phyloP scores from a whole-genome alignment of 2,797 vertebrate species.

The Sandelia bainsii region DNA sequence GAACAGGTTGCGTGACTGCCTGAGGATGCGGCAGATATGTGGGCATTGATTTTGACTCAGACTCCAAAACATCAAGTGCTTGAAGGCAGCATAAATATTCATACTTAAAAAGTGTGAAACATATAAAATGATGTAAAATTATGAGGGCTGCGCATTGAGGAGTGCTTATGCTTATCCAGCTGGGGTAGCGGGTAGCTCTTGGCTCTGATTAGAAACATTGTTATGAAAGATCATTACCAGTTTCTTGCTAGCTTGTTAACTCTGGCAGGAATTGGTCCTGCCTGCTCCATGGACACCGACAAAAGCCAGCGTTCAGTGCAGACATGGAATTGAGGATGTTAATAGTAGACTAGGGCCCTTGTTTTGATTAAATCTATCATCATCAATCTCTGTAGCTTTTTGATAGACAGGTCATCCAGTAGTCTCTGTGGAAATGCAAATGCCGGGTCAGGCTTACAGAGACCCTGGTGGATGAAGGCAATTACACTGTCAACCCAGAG shows the following conservation, averaged over 20 bases:
- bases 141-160: not conserved
- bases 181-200: not conserved
- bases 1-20: conserved; percentile 48
- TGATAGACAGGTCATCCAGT: conserved; percentile 27
- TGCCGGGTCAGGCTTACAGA: conserved; percentile 35
- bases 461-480: conserved; percentile 56
- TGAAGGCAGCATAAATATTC: conserved; percentile 60
- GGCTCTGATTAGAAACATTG: conserved; percentile 8
- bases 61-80: conserved; percentile 38
- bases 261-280: not conserved
- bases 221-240: conserved; percentile 16
- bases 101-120: conserved; percentile 34
- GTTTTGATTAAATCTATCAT: conserved; percentile 3
- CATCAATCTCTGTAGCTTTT: conserved; percentile 19
- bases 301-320: not conserved
- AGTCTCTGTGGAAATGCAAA: conserved; percentile 57
- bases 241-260: conserved; percentile 12
- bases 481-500: conserved; percentile 67
- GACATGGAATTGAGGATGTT: not conserved
- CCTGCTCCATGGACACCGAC: conserved; percentile 2
- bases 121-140: not conserved
- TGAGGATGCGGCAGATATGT: conserved; percentile 42
- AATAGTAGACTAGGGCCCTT: not conserved
- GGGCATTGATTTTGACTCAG: conserved; percentile 28
- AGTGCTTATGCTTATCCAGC: not conserved